A percentile compares a stretch with the other conserved stretches of the same genome.
Evolutionary conservation across 2,113 vertebrate genomes (phyloP).

Genomic region (Ursus arctos): DNA sequence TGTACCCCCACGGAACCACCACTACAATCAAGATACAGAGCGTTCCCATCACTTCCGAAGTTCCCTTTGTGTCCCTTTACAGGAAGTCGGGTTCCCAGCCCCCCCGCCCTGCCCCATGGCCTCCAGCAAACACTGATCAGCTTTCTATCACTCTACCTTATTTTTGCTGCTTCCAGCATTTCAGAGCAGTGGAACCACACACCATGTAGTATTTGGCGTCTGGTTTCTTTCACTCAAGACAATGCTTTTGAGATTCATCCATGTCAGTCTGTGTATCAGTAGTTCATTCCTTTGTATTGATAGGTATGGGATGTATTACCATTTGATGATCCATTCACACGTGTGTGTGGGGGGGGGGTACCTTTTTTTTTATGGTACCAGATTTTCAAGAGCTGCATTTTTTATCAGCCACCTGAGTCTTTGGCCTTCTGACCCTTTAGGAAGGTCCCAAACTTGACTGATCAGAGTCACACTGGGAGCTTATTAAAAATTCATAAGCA

Average conservation of each 20-base stretch:
- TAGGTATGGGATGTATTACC: neutral
- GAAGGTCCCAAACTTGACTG: neutral
- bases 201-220: neutral
- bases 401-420: neutral
- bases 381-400: neutral
- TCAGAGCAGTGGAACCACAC: neutral
- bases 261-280: neutral
- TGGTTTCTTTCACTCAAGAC: neutral
- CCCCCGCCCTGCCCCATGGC: neutral
- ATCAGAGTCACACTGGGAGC: neutral
- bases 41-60: neutral
- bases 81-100: neutral
- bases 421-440: neutral
- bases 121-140: neutral
- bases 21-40: neutral
- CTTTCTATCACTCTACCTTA: neutral
- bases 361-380: neutral
- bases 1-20: neutral
- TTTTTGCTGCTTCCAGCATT: neutral
- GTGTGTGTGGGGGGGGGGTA: neutral
- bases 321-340: neutral
- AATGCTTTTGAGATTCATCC: neutral
- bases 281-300: neutral
- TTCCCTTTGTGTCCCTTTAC: neutral
- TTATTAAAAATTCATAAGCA: neutral